phyloP scores from a whole-genome alignment of 2,797 vertebrate species.

The Phoebastria nigripes region DNA sequence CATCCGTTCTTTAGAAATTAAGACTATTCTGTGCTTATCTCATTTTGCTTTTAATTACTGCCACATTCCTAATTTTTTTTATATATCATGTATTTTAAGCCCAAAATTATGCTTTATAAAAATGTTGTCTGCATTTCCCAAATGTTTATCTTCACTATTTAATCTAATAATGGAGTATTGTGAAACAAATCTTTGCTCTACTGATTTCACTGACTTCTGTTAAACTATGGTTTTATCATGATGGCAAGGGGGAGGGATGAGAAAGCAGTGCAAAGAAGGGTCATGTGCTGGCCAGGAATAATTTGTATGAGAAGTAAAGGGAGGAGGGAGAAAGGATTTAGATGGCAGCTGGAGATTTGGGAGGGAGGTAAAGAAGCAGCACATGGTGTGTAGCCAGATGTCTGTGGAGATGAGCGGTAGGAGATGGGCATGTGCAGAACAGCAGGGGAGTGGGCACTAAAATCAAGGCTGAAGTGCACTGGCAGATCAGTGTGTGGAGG shows the following conservation, averaged over 20 bases:
- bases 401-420: background rate
- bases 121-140: background rate
- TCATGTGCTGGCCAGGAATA: background rate
- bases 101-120: background rate
- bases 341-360: background rate
- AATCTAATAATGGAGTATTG: background rate
- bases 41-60: background rate
- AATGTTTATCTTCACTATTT: background rate
- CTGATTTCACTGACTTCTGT: background rate
- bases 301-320: background rate
- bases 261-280: background rate
- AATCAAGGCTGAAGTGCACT: background rate
- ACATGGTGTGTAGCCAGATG: background rate
- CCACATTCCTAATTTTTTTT: background rate
- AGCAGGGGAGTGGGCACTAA: background rate
- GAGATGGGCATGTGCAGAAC: background rate
- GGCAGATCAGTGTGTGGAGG: background rate
- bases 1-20: background rate
- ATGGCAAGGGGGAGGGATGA: background rate
- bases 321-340: background rate
- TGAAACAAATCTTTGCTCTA: background rate
- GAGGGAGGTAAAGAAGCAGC: background rate
- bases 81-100: background rate
- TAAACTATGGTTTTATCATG: background rate
- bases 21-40: background rate